These are phyloP conservation scores for Glyptemys insculpta DNA, from an alignment of 2,797 vertebrate genomes.

Conservation along the genomic window DNA sequence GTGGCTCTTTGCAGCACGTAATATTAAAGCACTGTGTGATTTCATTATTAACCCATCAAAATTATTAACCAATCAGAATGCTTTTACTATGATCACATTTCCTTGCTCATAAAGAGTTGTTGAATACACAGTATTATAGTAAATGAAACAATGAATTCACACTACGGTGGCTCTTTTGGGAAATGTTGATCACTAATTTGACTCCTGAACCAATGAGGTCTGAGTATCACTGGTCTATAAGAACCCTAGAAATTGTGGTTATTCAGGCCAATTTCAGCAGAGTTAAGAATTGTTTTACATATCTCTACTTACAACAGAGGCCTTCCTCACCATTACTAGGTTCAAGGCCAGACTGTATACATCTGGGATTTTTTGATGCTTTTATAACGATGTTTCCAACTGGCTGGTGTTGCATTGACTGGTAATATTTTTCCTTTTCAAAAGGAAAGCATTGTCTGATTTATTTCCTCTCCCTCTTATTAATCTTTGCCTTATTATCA, in stretches of 20 bases:
- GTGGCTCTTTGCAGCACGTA: too few relatives aligned
- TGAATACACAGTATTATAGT: too few relatives aligned
- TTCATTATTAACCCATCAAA: too few relatives aligned
- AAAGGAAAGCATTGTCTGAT: conserved; percentile 37
- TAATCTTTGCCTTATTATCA: conserved; percentile 53
- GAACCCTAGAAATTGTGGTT: background rate
- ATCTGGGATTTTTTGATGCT: conserved; percentile 22
- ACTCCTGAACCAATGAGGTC: background rate
- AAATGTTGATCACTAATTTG: too few relatives aligned
- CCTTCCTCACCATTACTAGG: background rate
- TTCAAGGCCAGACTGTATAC: background rate
- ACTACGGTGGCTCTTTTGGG: too few relatives aligned
- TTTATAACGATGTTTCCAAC: conserved; percentile 38
- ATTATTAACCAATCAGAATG: too few relatives aligned
- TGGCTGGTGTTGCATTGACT: background rate
- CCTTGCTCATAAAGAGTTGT: too few relatives aligned
- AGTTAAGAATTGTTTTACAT: background rate
- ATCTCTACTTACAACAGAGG: background rate
- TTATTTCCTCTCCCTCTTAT: conserved; percentile 30
- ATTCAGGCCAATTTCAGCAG: background rate
- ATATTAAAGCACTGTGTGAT: too few relatives aligned
- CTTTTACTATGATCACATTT: too few relatives aligned
- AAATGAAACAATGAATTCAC: too few relatives aligned
- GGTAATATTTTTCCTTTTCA: conserved; percentile 23
- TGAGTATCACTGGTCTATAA: background rate